Conservation (phyloP, 2,113 vertebrate genomes). For the Willisornis vidua region DNA sequence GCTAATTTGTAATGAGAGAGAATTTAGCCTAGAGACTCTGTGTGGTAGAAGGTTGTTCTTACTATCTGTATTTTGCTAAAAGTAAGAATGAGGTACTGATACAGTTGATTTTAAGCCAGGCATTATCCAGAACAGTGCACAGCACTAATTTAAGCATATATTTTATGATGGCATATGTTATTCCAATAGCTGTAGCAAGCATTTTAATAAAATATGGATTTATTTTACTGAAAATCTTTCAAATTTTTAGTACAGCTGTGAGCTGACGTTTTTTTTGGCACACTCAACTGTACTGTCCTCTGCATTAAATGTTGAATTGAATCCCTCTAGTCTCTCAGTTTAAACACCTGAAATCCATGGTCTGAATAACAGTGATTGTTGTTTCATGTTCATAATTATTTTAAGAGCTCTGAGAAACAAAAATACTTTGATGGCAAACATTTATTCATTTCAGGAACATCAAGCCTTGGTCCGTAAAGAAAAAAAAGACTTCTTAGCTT, state of each 20-base stretch:
- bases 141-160: background rate
- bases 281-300: background rate
- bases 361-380: background rate
- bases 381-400: background rate
- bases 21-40: background rate
- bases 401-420: background rate
- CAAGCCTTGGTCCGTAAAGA: background rate
- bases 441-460: background rate
- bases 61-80: background rate
- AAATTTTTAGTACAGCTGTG: constrained; percentile 6
- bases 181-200: constrained; percentile 3
- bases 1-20: background rate
- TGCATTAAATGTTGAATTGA: constrained; percentile 10
- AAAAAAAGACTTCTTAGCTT: background rate
- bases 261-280: constrained; percentile 44
- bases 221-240: constrained; percentile 43
- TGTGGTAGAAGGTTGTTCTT: background rate
- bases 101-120: background rate
- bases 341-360: background rate
- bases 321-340: background rate
- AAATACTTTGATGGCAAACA: background rate
- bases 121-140: background rate
- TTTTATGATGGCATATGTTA: constrained; percentile 24
- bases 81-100: background rate
- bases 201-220: constrained; percentile 55